These are phyloP conservation scores for Pegoplata infirma DNA, from an alignment of 2,888 invertebrate species.

Conservation along the genomic window DNA sequence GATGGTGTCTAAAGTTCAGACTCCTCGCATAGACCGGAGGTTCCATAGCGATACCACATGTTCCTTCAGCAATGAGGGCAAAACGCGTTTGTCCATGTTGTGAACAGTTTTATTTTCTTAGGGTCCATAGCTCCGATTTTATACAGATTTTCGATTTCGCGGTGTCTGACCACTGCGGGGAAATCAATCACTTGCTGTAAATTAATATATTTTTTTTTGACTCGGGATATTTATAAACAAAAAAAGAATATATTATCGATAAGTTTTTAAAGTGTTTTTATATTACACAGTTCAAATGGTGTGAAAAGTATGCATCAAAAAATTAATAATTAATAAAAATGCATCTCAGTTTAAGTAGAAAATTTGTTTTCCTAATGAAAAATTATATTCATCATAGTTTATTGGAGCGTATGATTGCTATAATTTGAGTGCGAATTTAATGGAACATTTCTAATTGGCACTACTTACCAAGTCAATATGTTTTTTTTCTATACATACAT, in stretches of 20 bases:
- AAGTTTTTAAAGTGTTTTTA: constrained; percentile 37
- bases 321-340: neutral
- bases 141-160: too few relatives aligned
- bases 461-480: neutral
- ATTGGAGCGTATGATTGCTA: constrained; percentile 57
- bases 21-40: too few relatives aligned
- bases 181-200: too few relatives aligned
- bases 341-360: neutral
- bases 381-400: constrained; percentile 41
- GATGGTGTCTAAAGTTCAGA: too few relatives aligned
- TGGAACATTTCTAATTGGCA: constrained; percentile 55
- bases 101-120: too few relatives aligned
- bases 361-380: neutral
- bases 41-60: too few relatives aligned
- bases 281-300: constrained; percentile 51
- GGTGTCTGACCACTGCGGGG: too few relatives aligned
- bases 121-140: too few relatives aligned
- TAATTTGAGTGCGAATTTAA: constrained; percentile 41
- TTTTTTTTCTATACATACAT: neutral
- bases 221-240: too few relatives aligned
- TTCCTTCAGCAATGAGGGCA: too few relatives aligned
- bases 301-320: constrained; percentile 40
- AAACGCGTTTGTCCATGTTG: too few relatives aligned
- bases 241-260: constrained; percentile 40
- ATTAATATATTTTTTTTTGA: too few relatives aligned